phyloP scores from a whole-genome alignment of 2,797 vertebrate genomes.

The Amblyraja radiata region DNA sequence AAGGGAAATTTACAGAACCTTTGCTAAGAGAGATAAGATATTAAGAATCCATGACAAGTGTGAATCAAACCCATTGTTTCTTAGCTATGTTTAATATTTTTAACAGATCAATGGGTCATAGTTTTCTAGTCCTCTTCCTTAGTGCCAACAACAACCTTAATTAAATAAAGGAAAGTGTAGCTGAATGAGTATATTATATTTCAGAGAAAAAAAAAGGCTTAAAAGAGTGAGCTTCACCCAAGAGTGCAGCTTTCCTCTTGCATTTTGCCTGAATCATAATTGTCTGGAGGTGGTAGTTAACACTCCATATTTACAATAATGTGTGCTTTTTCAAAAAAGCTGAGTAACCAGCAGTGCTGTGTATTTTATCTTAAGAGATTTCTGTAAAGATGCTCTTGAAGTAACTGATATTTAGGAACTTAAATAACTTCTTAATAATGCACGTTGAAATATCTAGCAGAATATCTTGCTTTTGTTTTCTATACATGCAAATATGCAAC shows the following conservation, averaged over 20 bases:
- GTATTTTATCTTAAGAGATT: neutral
- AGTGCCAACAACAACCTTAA: neutral
- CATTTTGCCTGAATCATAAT: neutral
- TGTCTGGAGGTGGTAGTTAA: neutral
- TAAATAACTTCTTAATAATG: neutral
- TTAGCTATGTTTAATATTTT: neutral
- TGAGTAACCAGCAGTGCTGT: slow-evolving; percentile 31
- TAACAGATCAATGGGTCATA: neutral
- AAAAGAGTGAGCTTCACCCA: neutral
- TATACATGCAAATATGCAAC: too few relatives aligned
- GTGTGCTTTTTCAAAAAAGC: neutral
- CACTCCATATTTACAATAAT: neutral
- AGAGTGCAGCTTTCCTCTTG: neutral
- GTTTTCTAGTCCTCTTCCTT: too few relatives aligned
- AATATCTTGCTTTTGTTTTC: neutral
- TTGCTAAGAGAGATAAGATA: neutral
- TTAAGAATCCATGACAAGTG: neutral
- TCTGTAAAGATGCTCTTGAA: neutral
- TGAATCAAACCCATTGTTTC: neutral
- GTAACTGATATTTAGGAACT: neutral
- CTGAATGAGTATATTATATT: neutral
- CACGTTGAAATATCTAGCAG: neutral
- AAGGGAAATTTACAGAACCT: neutral
- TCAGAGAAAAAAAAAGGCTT: neutral
- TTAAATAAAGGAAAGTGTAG: neutral